Percentiles rank a stretch among this genome's conserved stretches.
Conservation (phyloP, 2,888 invertebrate species). For the Pandemis heparana region DNA sequence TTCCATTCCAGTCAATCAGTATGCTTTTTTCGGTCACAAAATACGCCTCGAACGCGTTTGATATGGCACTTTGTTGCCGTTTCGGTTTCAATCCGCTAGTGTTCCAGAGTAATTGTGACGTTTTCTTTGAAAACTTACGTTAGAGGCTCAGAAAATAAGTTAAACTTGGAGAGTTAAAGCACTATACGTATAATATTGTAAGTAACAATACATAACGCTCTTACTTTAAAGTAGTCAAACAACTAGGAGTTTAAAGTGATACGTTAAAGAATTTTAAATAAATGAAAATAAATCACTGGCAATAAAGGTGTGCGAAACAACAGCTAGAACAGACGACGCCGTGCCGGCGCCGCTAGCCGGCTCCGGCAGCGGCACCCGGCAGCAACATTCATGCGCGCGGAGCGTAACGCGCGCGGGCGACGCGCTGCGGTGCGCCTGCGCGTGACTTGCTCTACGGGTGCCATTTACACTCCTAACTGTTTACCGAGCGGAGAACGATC, state of each 20-base stretch:
- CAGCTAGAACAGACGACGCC: neutral
- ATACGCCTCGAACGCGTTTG: too few relatives aligned
- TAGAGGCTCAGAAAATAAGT: too few relatives aligned
- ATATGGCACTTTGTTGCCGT: too few relatives aligned
- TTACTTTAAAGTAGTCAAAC: neutral
- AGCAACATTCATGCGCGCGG: conserved; percentile 48
- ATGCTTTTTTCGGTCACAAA: too few relatives aligned
- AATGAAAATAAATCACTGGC: neutral
- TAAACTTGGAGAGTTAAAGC: too few relatives aligned
- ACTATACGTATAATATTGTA: too few relatives aligned
- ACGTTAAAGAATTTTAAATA: neutral
- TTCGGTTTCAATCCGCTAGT: too few relatives aligned
- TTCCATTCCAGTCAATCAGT: too few relatives aligned
- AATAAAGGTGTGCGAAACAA: conserved; percentile 12
- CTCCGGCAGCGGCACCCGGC: neutral
- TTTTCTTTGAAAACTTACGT: too few relatives aligned
- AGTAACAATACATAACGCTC: too few relatives aligned
- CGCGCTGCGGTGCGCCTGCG: conserved; percentile 2
- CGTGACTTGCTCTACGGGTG: conserved; percentile 58
- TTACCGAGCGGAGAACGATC: conserved; percentile 28
- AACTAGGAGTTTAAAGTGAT: neutral
- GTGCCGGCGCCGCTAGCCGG: neutral
- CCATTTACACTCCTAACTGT: conserved; percentile 69
- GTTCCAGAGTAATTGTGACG: too few relatives aligned
- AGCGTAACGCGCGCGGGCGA: conserved; percentile 46